Evolutionary conservation across 2,797 vertebrate species (phyloP), one percentile per base, ranked within the genome.

Genomic region (Thalassophryne amazonica): DNA sequence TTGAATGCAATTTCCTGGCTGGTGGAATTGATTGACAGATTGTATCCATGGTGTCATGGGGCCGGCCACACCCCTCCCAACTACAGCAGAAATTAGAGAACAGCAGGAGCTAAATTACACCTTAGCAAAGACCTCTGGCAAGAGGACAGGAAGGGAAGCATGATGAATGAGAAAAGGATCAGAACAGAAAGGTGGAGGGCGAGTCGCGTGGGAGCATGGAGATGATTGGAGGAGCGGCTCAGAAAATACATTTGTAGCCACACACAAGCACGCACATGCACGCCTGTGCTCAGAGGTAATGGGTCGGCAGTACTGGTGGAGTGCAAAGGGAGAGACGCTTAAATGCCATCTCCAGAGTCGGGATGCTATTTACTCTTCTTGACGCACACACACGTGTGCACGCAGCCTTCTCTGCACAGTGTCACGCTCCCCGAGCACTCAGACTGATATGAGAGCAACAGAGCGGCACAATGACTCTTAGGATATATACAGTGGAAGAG

Each of bases 11-110:
- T 89, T 87, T 88, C 80, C 77, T 76, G 60, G 60, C 76, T 68
- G 69, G 56, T 69, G 61, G 80, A 62, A 70, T 69, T 89, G 89
- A 92, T 85, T 88, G 88, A 89, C 90, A 87, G 77, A 73, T 78
- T 74, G 76, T 66, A 76, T 86, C 85, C 73, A 42, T 45, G 63
- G 79, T 89, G 82, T 87, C 77, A 66, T 67, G 75, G 73, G 78
- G 80, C 53, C 80, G 64, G 84, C 81, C 83, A 88, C 85, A 60
- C 88, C 87, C 80, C 73, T 73, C 60, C 79, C 80, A 86, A 85
- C 75, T 60, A 73, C 69, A 71, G 69, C 66, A 78, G 75, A 83
- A 90, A 89, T 91, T 89, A 88, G 83, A 85, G 85, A 85, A 83
- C 76, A 69, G 80, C 78, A 27, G 78, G 80, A 76, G 81, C 85